Base-by-base conservation (phyloP, 2,113 vertebrate genomes). In the Serinus canaria region DNA sequence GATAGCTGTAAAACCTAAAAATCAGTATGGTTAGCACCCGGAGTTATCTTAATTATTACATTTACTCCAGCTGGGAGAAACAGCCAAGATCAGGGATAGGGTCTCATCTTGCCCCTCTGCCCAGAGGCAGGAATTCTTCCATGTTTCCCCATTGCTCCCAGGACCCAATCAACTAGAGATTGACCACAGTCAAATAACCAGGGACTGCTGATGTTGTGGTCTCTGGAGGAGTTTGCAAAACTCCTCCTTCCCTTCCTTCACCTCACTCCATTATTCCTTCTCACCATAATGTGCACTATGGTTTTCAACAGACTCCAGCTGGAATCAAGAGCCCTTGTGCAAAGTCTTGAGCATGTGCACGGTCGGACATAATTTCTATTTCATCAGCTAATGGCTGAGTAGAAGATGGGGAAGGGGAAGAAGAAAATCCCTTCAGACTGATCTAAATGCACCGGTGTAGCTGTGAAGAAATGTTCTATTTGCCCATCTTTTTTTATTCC, bases 1-100 rank as follows among this genome's bases (percentile, higher is more conserved):
- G n/a, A 76, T 3, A 49, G 46, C 92, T 96, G 94, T 87, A 60
- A 72, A 90, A 80, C 64, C 22, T 55, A n/a, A 87, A 93, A 92
- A 89, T 68, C 20, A 58, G 7, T 39, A 73, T 3, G 6, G 31
- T 96, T 80, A 96, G 68, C 31, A 68, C 25, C 28, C 59, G 75
- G 25, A 14, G 9, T 60, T 77, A 16, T 8, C 82, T 56, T 52
- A 72, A 49, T 68, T 66, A 68, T 4, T 56, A 20, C 22, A 56
- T 41, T 76, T 83, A 41, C 6, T 35, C 15, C 43, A 63, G 11
- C 17, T 24, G 35, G 33, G 24, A 50, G 68, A 90, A 89, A 76
- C 4, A 72, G 19, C 22, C 25, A 39, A 78, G 47, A 24, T 21
- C 22, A 80, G 55, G 21, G 62, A 53, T 4, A 50, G 14, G 20